Base-by-base conservation (phyloP, 2,797 vertebrate genomes). In the Megalops cyprinoides region DNA sequence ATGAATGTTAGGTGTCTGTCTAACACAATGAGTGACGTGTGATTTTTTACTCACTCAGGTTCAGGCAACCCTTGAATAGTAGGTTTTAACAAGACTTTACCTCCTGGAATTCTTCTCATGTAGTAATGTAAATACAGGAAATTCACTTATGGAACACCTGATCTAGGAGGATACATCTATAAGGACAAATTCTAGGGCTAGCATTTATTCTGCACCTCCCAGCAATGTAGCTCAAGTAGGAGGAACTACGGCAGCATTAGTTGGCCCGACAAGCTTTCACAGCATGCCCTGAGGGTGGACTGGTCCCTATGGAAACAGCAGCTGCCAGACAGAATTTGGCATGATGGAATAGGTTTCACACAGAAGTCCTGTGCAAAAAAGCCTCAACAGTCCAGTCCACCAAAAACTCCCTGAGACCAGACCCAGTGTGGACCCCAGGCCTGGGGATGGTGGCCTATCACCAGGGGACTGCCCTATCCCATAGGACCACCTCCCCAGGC, bases 31-130 rank as follows among this genome's bases (percentile, higher is more conserved):
- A 98, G 92, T 83, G 97, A 98, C 4, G 95, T 92, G 87, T 98
- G 97, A 90, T 98, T 98, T 89, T 87, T 85, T 98, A 96, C 82
- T 98, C 97, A 76, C 97, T 98, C 90, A 98, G 89, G 91, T 98
- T 98, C 88, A 98, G 95, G 89, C 96, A 97, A 69, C 97, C 97
- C 97, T 97, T 91, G 80, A 87, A 60, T 91, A 87, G 85, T 80
- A 88, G 34, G n/a, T 46, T 82, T 1, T 85, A 85, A 31, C 76
- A 79, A 79, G 3, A 10, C 51, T 34, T 65, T 15, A 25, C 60
- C 34, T 31, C 4, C 10, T 65, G 3, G 12, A 31, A 31, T 12
- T 34, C 31, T 60, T 15, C 9, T 15, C 51, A 53, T 18, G 60
- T 65, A 31, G 60, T 6, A 5, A 25, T 65, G 2, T 3, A 14